Evolutionary conservation across 2,888 invertebrate species (phyloP).

Genomic region (Leptinotarsa rubiginosa): DNA sequence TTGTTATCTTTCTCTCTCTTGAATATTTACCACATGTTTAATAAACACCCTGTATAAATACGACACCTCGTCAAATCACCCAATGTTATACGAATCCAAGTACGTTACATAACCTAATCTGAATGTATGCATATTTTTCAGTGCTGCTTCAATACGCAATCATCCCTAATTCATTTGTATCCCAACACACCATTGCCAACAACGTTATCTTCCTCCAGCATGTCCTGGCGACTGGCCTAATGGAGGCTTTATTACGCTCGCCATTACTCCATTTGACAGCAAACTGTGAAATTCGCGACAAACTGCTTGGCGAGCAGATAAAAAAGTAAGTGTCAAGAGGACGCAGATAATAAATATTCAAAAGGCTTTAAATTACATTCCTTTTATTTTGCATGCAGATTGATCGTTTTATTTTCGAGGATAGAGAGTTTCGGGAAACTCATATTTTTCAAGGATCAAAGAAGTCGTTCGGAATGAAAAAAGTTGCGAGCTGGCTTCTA

Average conservation of each 20-base stretch:
- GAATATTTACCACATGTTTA: too few species aligned
- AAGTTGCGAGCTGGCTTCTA: conserved; percentile 8
- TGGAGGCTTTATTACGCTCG: conserved; percentile 4
- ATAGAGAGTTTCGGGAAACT: conserved; percentile 6
- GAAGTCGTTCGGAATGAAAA: conserved; percentile 1
- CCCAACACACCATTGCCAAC: not conserved
- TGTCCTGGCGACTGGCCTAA: conserved; percentile 2
- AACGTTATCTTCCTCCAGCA: not conserved
- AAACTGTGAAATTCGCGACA: not conserved
- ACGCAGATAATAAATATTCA: conserved; percentile 20
- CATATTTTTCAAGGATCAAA: conserved; percentile 18
- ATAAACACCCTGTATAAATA: too few species aligned
- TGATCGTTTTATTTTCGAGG: conserved; percentile 20
- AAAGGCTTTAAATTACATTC: conserved; percentile 11
- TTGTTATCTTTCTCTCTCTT: too few species aligned
- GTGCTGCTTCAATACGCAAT: not conserved
- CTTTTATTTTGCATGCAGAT: conserved; percentile 20
- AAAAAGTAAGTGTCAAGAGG: conserved; percentile 15
- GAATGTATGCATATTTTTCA: not conserved
- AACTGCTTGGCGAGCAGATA: conserved; percentile 17
- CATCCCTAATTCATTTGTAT: not conserved
- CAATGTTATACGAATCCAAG: too few species aligned
- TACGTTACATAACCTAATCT: too few species aligned
- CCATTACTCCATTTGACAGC: conserved; percentile 5
- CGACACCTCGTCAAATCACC: too few species aligned